Conservation (phyloP, 2,888 invertebrate genomes). For the Calameuta pallipes region DNA sequence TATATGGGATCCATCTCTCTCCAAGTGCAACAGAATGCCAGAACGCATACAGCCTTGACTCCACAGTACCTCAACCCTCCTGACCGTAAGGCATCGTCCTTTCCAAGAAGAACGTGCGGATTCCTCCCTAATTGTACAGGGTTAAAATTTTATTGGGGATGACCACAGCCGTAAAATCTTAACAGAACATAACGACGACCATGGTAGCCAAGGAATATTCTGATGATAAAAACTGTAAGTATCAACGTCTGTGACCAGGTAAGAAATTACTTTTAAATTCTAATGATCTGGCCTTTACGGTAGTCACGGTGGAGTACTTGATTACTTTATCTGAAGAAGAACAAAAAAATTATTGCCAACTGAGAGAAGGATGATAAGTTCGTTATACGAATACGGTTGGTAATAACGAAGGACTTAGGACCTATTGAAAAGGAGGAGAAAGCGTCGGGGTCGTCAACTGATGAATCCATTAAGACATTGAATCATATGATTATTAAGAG, state of each 20-base stretch:
- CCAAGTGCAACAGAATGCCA: neutral
- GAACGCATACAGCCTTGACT: neutral
- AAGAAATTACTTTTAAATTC: neutral
- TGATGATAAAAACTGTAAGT: neutral
- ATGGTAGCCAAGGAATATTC: neutral
- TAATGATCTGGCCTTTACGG: neutral
- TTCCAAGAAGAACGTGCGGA: neutral
- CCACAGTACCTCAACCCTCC: neutral
- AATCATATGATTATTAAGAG: neutral
- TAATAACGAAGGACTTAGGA: neutral
- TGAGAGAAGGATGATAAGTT: neutral
- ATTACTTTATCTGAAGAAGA: neutral
- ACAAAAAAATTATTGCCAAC: neutral
- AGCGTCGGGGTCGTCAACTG: neutral
- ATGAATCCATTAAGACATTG: neutral
- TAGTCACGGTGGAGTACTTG: neutral
- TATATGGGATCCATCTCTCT: neutral
- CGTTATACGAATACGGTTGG: neutral
- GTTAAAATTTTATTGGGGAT: neutral
- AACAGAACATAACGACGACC: neutral
- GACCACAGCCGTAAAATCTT: neutral
- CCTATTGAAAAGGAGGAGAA: neutral
- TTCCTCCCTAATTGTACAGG: conserved; percentile 4
- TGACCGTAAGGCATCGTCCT: neutral
- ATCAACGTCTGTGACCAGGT: neutral